Conservation (phyloP, 2,113 vertebrate genomes). For the Oryzias melastigma region DNA sequence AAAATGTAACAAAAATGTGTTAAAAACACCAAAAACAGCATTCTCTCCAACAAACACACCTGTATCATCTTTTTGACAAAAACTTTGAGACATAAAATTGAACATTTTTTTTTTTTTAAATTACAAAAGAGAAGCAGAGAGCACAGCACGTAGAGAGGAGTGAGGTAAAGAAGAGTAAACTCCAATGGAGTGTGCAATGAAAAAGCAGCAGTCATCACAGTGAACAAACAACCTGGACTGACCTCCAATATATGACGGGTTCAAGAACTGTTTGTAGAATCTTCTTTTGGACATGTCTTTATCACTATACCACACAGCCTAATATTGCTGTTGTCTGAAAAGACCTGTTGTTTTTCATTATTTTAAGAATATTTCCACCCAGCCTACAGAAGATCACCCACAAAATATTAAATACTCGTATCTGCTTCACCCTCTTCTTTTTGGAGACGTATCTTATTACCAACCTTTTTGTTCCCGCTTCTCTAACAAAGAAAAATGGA, state of each 20-base stretch:
- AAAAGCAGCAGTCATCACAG: constrained; percentile 17
- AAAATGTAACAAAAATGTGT: too few relatives aligned
- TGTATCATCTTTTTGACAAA: too few relatives aligned
- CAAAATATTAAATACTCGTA: constrained; percentile 36
- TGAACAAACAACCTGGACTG: constrained; percentile 26
- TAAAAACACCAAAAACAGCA: too few relatives aligned
- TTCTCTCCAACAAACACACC: too few relatives aligned
- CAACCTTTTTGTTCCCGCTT: constrained; percentile 35
- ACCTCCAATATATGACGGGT: constrained; percentile 29
- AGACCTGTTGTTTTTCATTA: neutral
- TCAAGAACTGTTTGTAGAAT: neutral
- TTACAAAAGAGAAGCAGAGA: neutral
- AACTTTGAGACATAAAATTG: too few relatives aligned
- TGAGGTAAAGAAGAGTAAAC: neutral
- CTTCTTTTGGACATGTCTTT: too few relatives aligned
- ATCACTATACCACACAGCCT: too few relatives aligned
- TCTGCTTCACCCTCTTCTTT: constrained; percentile 41
- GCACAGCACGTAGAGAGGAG: neutral
- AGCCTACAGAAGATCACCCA: constrained; percentile 16
- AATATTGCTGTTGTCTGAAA: neutral
- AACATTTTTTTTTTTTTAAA: constrained; percentile 5
- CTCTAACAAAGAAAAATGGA: constrained; percentile 40
- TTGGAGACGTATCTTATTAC: constrained; percentile 52
- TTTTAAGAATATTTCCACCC: neutral
- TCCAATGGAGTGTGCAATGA: neutral